phyloP scores from a whole-genome alignment of 2,113 vertebrate species.

The Erythrolamprus reginae region DNA sequence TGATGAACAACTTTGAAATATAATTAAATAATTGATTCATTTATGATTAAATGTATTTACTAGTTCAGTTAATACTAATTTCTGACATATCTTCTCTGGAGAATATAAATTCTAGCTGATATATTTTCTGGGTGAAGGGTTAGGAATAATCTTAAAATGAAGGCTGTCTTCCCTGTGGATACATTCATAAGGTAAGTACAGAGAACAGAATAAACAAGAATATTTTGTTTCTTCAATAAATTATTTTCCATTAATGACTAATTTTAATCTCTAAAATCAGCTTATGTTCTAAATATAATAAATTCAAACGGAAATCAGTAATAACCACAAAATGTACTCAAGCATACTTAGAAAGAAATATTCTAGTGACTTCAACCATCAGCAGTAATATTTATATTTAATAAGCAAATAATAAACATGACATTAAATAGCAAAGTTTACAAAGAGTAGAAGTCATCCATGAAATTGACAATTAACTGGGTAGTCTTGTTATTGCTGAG shows the following conservation, averaged over 20 bases:
- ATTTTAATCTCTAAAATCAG: constrained; percentile 28
- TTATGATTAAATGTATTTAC: neutral
- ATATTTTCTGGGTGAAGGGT: neutral
- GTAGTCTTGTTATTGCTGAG: constrained; percentile 26
- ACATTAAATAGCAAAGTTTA: constrained; percentile 51
- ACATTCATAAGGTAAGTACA: neutral
- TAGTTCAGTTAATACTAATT: neutral
- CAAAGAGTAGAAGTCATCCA: constrained; percentile 49
- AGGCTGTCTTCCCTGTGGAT: neutral
- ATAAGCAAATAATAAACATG: constrained; percentile 54
- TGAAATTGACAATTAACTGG: constrained; percentile 56
- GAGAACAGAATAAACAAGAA: neutral
- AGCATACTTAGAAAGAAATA: constrained; percentile 3
- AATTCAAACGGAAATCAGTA: constrained; percentile 7
- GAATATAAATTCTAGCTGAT: neutral
- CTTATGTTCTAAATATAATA: neutral
- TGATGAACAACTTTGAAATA: neutral
- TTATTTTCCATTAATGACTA: constrained; percentile 13
- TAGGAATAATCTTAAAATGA: neutral
- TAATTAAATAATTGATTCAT: neutral
- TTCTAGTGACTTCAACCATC: constrained; percentile 27
- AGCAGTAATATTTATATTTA: constrained; percentile 46
- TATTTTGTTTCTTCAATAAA: constrained; percentile 7
- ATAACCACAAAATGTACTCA: constrained; percentile 18
- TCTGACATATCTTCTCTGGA: neutral